phyloP scores from a whole-genome alignment of 2,888 invertebrate species.

The Drosophila kokeensis region DNA sequence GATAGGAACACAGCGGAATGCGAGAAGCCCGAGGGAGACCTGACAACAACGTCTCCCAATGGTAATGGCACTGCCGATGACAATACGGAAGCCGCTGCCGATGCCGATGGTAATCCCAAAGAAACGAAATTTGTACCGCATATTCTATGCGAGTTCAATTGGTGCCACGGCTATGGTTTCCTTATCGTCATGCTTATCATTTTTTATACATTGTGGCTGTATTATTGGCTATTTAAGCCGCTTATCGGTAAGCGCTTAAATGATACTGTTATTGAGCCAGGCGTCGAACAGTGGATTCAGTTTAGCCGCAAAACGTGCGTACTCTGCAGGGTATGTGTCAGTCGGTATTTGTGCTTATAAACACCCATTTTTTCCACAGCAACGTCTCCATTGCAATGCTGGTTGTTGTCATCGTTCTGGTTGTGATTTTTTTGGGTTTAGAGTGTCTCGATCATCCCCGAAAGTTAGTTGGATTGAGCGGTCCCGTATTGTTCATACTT shows the following conservation, averaged over 20 bases:
- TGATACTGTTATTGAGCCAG: conserved; percentile 28
- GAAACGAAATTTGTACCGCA: not conserved
- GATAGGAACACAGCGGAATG: not conserved
- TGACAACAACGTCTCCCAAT: not conserved
- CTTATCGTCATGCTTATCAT: conserved; percentile 10
- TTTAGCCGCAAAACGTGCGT: conserved; percentile 49
- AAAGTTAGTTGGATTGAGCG: conserved; percentile 32
- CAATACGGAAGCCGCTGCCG: not conserved
- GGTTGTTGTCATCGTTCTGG: conserved; percentile 1
- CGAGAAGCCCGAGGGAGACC: not conserved
- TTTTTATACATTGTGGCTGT: conserved; percentile 50
- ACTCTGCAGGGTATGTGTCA: not conserved
- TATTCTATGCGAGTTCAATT: conserved; percentile 34
- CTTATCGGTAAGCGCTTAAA: conserved; percentile 36
- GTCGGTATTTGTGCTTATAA: not conserved
- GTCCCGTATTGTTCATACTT: conserved; percentile 57
- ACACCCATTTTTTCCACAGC: conserved; percentile 11
- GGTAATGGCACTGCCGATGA: not conserved
- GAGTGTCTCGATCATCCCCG: conserved; percentile 11
- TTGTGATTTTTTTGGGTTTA: not conserved
- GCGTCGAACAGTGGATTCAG: conserved; percentile 40
- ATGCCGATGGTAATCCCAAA: not conserved
- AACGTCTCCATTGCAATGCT: conserved; percentile 30
- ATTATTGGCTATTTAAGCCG: conserved; percentile 55
- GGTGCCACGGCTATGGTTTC: conserved; percentile 46